Base-by-base conservation (phyloP, 2,113 vertebrate genomes). In the Burhinus bistriatus region DNA sequence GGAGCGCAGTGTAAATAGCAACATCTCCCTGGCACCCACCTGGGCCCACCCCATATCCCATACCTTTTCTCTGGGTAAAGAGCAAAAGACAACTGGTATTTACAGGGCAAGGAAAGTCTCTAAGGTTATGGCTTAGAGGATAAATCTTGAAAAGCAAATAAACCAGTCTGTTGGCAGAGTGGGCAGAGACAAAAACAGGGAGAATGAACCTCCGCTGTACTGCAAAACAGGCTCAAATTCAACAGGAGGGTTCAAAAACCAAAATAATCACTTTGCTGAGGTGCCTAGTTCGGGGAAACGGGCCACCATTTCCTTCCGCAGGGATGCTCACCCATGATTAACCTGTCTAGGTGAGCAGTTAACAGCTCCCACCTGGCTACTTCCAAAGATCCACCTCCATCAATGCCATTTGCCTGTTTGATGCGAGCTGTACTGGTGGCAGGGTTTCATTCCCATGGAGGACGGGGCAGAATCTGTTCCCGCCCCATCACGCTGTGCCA, bases 401-500 rank as follows among this genome's bases (percentile, higher is more conserved):
- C 3, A 2, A 26, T 34, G 36, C 61, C 62, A 0, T n/a, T 3
- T 57, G 15, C 32, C 51, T 11, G n/a, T 25, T 45, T 0, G 0
- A 0, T 16, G 23, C 36, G 3, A 1, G 4, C 45, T 15, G 18
- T 38, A 27, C 23, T 0, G 0, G 22, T 4, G 58, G 4, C 51
- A 68, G 65, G 9, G 40, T 7, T 89, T 44, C 52, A 26, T 12
- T 36, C 49, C 61, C 44, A 5, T 0, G 1, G 25, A 5, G 29
- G 9, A 14, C 0, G 18, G 69, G 26, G 32, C 64, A 78, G 59
- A 44, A 29, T 14, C 65, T 9, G 9, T 4, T 49, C 80, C 49
- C 3, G 0, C 6, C 15, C 21, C 25, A 1, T 9, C 1, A 1
- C 5, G 6, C n/a, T 27, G 9, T 3, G 27, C 1, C 34, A n/a